Conservation (phyloP, 2,888 invertebrate species). For the Eupithecia pulchellata region DNA sequence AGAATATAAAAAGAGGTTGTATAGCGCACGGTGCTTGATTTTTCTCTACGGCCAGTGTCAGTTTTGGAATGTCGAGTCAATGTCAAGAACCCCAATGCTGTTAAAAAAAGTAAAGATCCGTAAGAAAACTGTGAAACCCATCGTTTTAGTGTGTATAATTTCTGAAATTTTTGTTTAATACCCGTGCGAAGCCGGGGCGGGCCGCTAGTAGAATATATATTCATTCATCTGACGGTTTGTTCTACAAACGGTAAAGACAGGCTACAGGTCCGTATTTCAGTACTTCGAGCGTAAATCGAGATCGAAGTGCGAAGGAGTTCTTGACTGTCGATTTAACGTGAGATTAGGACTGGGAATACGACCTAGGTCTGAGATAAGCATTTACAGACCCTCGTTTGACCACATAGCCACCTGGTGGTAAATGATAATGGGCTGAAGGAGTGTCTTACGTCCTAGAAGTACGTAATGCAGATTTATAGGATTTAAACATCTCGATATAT, state of each 20-base stretch:
- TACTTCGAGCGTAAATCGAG: neutral
- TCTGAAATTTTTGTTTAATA: too few relatives aligned
- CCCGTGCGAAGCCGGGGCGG: too few relatives aligned
- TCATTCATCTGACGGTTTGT: conserved; percentile 25
- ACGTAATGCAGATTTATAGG: neutral
- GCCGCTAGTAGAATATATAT: conserved; percentile 42
- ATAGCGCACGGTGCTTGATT: too few relatives aligned
- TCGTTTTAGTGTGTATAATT: too few relatives aligned
- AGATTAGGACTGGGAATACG: conserved; percentile 11
- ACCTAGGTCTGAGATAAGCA: conserved; percentile 7
- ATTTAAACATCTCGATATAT: neutral
- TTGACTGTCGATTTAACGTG: conserved; percentile 7
- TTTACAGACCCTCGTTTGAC: conserved; percentile 13
- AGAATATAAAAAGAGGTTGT: too few relatives aligned
- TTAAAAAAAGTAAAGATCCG: too few relatives aligned
- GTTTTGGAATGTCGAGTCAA: too few relatives aligned
- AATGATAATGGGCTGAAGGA: neutral
- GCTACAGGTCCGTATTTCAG: neutral
- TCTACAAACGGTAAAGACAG: neutral
- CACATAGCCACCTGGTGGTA: conserved; percentile 13
- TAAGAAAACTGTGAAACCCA: too few relatives aligned
- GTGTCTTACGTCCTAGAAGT: neutral
- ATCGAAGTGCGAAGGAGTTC: neutral
- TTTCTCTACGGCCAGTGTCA: too few relatives aligned
- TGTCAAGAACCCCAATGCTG: too few relatives aligned